Evolutionary conservation across 1,140 invertebrate genomes (phyloP), one percentile per base, ranked within the genome.

Genomic region (Pogonomyrmex barbatus): DNA sequence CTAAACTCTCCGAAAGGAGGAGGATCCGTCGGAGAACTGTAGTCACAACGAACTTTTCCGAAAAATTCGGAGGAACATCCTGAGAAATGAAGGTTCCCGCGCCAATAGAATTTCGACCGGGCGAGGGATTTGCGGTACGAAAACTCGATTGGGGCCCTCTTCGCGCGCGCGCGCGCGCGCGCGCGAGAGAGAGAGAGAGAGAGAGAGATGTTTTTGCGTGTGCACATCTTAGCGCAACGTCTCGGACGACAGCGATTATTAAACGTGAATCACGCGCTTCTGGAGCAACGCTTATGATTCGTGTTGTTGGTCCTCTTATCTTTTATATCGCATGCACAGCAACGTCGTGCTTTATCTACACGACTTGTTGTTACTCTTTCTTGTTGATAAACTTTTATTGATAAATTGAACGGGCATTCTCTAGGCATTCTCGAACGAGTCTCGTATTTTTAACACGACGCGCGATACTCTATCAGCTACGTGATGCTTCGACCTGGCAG

Each of bases 371-470:
- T 47, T 50, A 14, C 39, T 54, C 52, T 42, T 73, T 56, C 30
- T 33, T 60, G 62, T 83, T 73, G 79, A 83, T 83, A 83, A 83
- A 60, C 62, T 68, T 68, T 47, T 30, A 42, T 50, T 33, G 65
- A 68, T 75, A 60, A 42, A 30, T 12, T 14, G n/a, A 17, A 56
- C 62, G 14, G 24, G 17, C 47, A 4, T 60, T 39, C 36, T 36
- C n/a, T 42, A 50, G 33, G 24, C n/a, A n/a, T 50, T 62, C 47
- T 17, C n/a, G 17, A 39, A 52, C 33, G 36, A 24, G 1, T 56
- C 17, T 81, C n/a, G 17, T 81, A 81, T 54, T 81, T 81, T 56
- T 67, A 60, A 30, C n/a, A 2, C n/a, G 8, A 24, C 47, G 42
- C 2, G 42, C 42, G 39, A 82, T 60, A 81, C n/a, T n/a, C 42